Conservation (phyloP, 2,113 vertebrate species). For the Eulemur macaco region DNA sequence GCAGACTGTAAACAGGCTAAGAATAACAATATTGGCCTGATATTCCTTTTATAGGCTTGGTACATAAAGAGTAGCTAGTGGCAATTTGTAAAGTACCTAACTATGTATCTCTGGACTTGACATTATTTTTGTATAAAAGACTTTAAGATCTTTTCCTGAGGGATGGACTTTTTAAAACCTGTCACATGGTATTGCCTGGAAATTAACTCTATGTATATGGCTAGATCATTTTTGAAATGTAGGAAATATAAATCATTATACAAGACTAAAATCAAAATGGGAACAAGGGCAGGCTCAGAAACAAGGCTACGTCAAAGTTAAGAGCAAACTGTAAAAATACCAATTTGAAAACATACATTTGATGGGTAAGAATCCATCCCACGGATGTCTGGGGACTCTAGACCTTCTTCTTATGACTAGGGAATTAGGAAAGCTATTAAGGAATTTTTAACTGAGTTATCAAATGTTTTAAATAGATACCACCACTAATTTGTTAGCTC, state of each 20-base stretch:
- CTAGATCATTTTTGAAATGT: neutral
- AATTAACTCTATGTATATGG: neutral
- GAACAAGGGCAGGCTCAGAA: neutral
- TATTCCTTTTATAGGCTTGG: neutral
- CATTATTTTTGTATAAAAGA: neutral
- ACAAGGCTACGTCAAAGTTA: neutral
- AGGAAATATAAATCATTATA: neutral
- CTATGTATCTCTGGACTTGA: neutral
- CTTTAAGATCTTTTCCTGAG: neutral
- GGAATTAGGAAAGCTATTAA: neutral
- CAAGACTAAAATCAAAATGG: neutral
- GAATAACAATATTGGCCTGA: neutral
- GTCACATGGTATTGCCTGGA: neutral
- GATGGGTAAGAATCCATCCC: neutral
- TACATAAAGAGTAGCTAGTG: neutral
- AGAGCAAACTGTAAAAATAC: neutral
- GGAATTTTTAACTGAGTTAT: constrained; percentile 49
- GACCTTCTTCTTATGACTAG: neutral
- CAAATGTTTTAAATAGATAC: constrained; percentile 44
- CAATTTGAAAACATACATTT: neutral
- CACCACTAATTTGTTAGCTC: neutral
- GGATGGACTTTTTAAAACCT: neutral
- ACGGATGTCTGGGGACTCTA: too few species aligned
- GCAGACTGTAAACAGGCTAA: neutral
- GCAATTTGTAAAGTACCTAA: neutral